phyloP scores from a whole-genome alignment of 2,113 vertebrate species.

The Nipponia nippon region DNA sequence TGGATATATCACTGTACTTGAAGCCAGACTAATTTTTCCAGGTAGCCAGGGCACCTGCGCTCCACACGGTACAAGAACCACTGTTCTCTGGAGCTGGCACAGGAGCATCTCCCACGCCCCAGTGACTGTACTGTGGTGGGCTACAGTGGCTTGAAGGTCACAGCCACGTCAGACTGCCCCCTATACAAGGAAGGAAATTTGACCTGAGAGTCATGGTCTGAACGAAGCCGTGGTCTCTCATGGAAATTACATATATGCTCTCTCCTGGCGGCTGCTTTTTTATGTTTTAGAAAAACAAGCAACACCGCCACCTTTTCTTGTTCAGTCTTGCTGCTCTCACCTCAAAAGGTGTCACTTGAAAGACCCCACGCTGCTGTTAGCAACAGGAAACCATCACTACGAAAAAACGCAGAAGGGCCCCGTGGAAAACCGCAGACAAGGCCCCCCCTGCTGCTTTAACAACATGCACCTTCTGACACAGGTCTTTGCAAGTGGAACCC shows the following conservation, averaged over 20 bases:
- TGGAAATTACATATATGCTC: neutral
- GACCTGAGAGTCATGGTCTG: neutral
- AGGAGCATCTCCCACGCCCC: fast-evolving
- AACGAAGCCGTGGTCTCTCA: neutral
- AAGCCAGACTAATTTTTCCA: neutral
- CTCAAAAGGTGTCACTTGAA: neutral
- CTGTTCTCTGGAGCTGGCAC: neutral
- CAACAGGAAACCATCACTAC: neutral
- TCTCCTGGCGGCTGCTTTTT: neutral
- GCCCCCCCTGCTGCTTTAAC: neutral
- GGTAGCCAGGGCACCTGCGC: neutral
- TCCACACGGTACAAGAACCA: fast-evolving
- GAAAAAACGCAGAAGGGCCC: neutral
- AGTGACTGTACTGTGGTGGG: neutral
- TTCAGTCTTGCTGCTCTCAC: neutral
- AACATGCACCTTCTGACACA: neutral
- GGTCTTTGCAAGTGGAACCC: neutral
- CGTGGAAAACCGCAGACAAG: neutral
- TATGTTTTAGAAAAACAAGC: neutral
- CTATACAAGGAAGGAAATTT: fast-evolving
- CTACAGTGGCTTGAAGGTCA: neutral
- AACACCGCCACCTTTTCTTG: neutral
- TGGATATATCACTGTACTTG: neutral
- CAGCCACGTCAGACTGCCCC: neutral
- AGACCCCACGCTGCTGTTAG: neutral